A percentile compares a stretch with the other conserved stretches of the same genome.
These are phyloP conservation scores for Urosaurus nigricauda DNA, from an alignment of 2,797 vertebrate species.

Conservation along the genomic window DNA sequence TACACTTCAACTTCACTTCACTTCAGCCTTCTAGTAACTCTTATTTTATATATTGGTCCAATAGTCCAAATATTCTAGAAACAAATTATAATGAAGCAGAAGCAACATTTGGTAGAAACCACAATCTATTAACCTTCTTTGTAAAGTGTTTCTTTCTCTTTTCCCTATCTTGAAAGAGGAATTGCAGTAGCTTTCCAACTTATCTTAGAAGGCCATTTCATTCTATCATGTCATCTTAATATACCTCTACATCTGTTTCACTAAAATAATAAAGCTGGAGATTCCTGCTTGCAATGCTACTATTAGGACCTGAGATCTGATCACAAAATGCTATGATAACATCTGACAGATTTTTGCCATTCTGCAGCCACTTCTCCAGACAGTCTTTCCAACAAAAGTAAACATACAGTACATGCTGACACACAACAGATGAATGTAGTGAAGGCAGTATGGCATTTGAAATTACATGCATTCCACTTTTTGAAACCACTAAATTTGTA, in stretches of 20 bases:
- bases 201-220: neutral
- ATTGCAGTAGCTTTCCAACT: neutral
- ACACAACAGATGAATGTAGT: neutral
- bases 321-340: accelerated
- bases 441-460: neutral
- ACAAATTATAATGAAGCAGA: constrained; percentile 14
- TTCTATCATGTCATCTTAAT: neutral
- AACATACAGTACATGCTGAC: neutral
- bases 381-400: neutral
- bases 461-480: neutral
- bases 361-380: neutral
- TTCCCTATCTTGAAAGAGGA: constrained; percentile 11
- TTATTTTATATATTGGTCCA: neutral
- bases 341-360: accelerated
- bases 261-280: constrained; percentile 43
- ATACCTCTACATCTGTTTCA: constrained; percentile 55
- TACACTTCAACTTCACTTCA: neutral
- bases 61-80: neutral
- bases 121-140: neutral
- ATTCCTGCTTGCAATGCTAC: neutral
- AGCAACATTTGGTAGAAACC: constrained; percentile 3
- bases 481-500: neutral
- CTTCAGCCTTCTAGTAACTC: neutral
- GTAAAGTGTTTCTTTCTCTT: constrained; percentile 20
- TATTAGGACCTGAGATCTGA: neutral